Conservation (phyloP, 1,140 invertebrate species). For the Lutraria rhynchaena region DNA sequence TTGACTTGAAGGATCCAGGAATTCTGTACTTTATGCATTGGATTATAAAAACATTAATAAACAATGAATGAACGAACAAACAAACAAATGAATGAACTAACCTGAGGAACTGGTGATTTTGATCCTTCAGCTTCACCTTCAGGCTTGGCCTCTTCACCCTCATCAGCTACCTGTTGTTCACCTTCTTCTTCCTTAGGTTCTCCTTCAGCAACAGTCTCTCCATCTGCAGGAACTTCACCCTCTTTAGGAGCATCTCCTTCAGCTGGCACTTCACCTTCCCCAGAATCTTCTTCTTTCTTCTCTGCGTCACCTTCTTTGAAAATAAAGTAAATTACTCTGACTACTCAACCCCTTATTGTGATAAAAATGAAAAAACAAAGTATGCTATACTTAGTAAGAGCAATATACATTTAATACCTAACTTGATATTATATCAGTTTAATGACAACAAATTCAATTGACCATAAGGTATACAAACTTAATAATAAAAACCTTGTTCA, state of each 20-base stretch:
- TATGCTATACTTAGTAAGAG: too few species aligned
- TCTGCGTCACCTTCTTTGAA: conserved; percentile 18
- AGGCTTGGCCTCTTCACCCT: conserved; percentile 28
- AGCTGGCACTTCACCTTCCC: conserved; percentile 17
- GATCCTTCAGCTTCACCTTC: conserved; percentile 50
- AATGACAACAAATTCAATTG: too few species aligned
- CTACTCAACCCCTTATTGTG: too few species aligned
- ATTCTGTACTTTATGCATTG: background rate
- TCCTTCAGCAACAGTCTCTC: conserved; percentile 1
- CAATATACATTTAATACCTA: too few species aligned
- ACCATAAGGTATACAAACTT: too few species aligned
- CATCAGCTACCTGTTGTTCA: conserved; percentile 22
- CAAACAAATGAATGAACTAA: conserved; percentile 26
- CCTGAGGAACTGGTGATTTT: conserved; percentile 71
- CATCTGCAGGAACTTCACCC: conserved; percentile 2
- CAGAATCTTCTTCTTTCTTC: conserved; percentile 9
- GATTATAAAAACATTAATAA: background rate
- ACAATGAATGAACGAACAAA: background rate
- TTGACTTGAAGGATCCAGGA: background rate
- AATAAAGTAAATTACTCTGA: too few species aligned
- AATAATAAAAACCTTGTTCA: background rate
- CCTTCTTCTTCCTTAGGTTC: conserved; percentile 50
- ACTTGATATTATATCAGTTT: too few species aligned
- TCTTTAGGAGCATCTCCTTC: conserved; percentile 24
- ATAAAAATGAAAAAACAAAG: too few species aligned